Percentiles rank a stretch among this genome's conserved stretches.
Conservation (phyloP, 1,140 invertebrate species). For the Eufriesea mexicana region DNA sequence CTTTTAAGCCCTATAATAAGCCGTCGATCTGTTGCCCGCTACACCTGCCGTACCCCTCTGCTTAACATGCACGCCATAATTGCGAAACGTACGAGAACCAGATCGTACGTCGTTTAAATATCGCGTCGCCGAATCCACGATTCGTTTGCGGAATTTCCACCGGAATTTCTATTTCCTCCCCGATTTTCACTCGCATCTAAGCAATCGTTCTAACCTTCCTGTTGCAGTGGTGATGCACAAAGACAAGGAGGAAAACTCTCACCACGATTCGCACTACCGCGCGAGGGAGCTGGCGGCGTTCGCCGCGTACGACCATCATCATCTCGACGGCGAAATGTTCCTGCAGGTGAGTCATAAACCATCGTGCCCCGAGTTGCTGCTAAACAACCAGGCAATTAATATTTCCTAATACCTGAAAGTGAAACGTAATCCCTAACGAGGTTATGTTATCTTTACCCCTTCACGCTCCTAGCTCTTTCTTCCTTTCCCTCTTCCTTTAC, state of each 20-base stretch:
- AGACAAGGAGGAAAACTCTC: constrained; percentile 91
- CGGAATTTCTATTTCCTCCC: no score
- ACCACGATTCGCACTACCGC: constrained; percentile 86
- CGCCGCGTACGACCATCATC: constrained; percentile 93
- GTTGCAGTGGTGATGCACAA: constrained; percentile 96
- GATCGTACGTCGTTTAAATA: constrained; percentile 61
- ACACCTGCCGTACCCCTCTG: constrained; percentile 71
- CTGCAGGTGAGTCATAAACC: constrained; percentile 88
- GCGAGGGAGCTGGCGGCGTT: constrained; percentile 91
- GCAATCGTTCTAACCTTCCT: constrained; percentile 58
- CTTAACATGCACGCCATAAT: constrained; percentile 72
- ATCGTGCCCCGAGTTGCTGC: no score
- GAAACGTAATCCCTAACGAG: no score
- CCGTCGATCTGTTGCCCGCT: constrained; percentile 74
- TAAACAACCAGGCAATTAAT: no score
- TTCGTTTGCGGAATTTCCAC: no score
- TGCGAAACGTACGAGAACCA: constrained; percentile 67
- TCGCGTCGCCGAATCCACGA: constrained; percentile 55
- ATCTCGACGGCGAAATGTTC: constrained; percentile 97
- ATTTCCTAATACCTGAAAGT: no score
- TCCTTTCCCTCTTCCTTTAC: no score
- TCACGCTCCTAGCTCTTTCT: no score
- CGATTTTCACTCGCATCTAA: no score
- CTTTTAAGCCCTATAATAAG: constrained; percentile 70
- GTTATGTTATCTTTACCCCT: no score